A percentile compares a stretch with the other conserved stretches of the same genome.
Conservation (phyloP, 2,797 vertebrate species). For the Syngnathus rostellatus region DNA sequence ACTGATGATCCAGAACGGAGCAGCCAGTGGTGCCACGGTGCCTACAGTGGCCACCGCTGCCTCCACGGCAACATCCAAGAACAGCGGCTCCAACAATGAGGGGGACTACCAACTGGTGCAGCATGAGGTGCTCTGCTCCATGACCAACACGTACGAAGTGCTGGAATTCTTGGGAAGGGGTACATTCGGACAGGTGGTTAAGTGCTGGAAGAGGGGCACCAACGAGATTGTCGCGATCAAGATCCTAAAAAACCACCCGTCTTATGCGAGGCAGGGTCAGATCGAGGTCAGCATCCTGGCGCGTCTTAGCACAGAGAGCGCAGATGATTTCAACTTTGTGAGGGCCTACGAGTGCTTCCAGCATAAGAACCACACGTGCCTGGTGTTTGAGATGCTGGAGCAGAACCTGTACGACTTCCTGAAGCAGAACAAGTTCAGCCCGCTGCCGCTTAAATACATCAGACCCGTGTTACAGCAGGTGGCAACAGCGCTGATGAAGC, state of each 20-base stretch:
- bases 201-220: constrained; percentile 98
- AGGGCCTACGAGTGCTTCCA: constrained; percentile 98
- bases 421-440: constrained; percentile 99
- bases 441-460: constrained; percentile 94
- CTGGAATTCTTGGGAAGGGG: constrained; percentile 95
- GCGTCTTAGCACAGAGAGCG: constrained; percentile 92
- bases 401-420: constrained; percentile 99
- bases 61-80: constrained; percentile 92
- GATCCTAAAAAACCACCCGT: constrained; percentile 97
- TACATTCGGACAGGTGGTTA: constrained; percentile 97
- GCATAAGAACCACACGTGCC: constrained; percentile 99
- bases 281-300: constrained; percentile 99
- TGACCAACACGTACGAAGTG: constrained; percentile 98
- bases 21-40: constrained; percentile 64
- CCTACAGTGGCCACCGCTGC: constrained; percentile 83
- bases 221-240: constrained; percentile 99
- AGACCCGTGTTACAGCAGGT: constrained; percentile 96
- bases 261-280: constrained; percentile 94
- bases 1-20: constrained; percentile 88
- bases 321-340: constrained; percentile 97
- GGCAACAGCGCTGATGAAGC: constrained; percentile 94
- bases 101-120: constrained; percentile 98
- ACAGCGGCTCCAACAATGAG: constrained; percentile 92
- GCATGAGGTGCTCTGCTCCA: constrained; percentile 97
- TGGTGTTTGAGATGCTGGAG: constrained; percentile 99